Evolutionary conservation across 2,888 invertebrate species (phyloP), one percentile per base, ranked within the genome.

Genomic region (Drosophila emarginata): DNA sequence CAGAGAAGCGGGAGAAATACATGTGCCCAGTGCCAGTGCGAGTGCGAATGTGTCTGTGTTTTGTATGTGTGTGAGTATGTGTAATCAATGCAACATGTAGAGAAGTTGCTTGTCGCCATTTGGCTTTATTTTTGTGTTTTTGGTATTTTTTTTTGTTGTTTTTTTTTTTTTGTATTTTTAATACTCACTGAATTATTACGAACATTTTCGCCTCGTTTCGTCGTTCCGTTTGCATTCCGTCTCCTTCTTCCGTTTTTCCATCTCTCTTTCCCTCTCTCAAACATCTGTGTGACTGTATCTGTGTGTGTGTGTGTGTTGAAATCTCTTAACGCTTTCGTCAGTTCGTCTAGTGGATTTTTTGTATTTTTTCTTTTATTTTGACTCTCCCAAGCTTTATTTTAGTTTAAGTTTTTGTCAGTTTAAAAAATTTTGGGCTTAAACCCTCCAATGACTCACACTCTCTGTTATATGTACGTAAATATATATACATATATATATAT

Each of bases 11-110:
- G 45, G 45, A 21, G 45, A 45, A 45, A 45, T 45, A 45, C 45
- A 45, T 45, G 45, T 45, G 45, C 45, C 21, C 45, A 45, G 12
- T 15, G 45, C 45, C 18, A 45, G 45, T 45, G 45, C 45, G 58
- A 18, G 26, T 36, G 64, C 18, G 18, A 45, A 45, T 52, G 56
- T 52, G 14, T 67, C 59, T 63, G 45, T 70, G 70, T 72, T n/a
- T n/a, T n/a, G n/a, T n/a, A n/a, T 67, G 61, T 63, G 45, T 70
- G 70, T 72, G 63, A 67, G 51, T 71, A 72, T 89, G 79, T 87
- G 89, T 85, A 90, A 91, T 90, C 90, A 91, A 90, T 91, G 91
- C 90, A 91, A 90, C 90, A 90, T 90, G 89, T 91, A 89, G 84
- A 80, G 70, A 79, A 80, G 66, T 45, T 45, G 45, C 45, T 45